Evolutionary conservation across 2,888 invertebrate genomes (phyloP).

Genomic region (Chouioia cunea): DNA sequence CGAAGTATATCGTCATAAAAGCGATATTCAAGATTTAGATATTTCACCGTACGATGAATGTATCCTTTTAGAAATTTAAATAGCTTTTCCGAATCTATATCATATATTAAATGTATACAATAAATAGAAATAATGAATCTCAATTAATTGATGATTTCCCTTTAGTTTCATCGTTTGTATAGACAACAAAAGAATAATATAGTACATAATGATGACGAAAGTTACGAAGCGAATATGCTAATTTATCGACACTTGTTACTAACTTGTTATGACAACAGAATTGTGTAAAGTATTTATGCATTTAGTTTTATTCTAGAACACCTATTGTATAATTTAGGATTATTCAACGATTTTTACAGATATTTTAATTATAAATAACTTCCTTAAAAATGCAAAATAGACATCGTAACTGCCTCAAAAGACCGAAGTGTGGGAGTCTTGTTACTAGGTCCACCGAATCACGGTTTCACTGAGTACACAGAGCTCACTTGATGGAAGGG

Average conservation of each 20-base stretch:
- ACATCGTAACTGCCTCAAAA: slow-evolving; percentile 69
- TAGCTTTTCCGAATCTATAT: background rate
- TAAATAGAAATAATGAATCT: too few relatives aligned
- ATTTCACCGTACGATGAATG: slow-evolving; percentile 71
- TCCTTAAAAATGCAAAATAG: slow-evolving; percentile 52
- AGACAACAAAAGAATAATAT: too few relatives aligned
- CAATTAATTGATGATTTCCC: too few relatives aligned
- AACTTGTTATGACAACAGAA: too few relatives aligned
- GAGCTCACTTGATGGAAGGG: slow-evolving; percentile 66
- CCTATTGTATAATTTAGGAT: too few relatives aligned
- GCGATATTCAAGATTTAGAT: slow-evolving; percentile 70
- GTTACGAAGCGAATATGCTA: too few relatives aligned
- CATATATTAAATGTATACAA: too few relatives aligned
- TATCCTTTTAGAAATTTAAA: slow-evolving; percentile 64
- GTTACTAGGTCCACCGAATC: slow-evolving; percentile 68
- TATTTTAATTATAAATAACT: too few relatives aligned
- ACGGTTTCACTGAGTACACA: slow-evolving; percentile 69
- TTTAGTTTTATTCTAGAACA: background rate
- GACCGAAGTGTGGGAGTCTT: slow-evolving; percentile 69
- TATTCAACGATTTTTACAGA: too few relatives aligned
- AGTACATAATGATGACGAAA: too few relatives aligned
- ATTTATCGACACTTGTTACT: too few relatives aligned
- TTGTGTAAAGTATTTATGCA: background rate
- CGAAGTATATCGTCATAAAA: slow-evolving; percentile 68
- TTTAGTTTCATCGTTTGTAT: too few relatives aligned